These are phyloP conservation scores for Catocala sponsa DNA, from an alignment of 2,888 invertebrate species.

Conservation along the genomic window DNA sequence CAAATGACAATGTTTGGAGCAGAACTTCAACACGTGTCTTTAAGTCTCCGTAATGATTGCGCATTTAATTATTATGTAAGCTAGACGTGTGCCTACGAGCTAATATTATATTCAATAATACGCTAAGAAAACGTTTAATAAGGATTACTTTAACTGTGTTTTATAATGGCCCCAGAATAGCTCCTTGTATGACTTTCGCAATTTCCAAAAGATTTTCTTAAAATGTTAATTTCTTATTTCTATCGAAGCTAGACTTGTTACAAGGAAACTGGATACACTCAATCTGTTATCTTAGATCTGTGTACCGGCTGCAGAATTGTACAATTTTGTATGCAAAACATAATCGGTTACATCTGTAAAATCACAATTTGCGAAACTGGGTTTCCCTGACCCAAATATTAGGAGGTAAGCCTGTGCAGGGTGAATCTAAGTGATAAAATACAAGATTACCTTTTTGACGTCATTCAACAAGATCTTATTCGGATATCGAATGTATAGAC, in stretches of 20 bases:
- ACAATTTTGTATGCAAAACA: constrained; percentile 54
- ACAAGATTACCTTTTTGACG: constrained; percentile 22
- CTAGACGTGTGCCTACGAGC: constrained; percentile 11
- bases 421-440: constrained; percentile 36
- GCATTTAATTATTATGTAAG: constrained; percentile 14
- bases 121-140: background rate
- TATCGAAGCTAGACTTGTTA: constrained; percentile 1
- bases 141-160: background rate
- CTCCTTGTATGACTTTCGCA: constrained; percentile 35
- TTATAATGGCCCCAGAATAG: constrained; percentile 12
- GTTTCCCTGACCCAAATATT: constrained; percentile 63
- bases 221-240: background rate
- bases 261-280: constrained; percentile 13
- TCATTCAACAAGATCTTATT: background rate
- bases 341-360: constrained; percentile 51
- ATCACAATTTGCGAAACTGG: constrained; percentile 50
- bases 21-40: constrained; percentile 15
- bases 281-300: constrained; percentile 43
- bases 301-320: constrained; percentile 37
- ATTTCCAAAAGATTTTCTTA: background rate
- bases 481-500: background rate
- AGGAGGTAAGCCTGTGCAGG: constrained; percentile 51
- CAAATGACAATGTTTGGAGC: constrained; percentile 30
- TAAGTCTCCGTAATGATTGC: constrained; percentile 8
- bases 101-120: constrained; percentile 11